Evolutionary conservation across 2,888 invertebrate genomes (phyloP).

Genomic region (Sialis lutaria): DNA sequence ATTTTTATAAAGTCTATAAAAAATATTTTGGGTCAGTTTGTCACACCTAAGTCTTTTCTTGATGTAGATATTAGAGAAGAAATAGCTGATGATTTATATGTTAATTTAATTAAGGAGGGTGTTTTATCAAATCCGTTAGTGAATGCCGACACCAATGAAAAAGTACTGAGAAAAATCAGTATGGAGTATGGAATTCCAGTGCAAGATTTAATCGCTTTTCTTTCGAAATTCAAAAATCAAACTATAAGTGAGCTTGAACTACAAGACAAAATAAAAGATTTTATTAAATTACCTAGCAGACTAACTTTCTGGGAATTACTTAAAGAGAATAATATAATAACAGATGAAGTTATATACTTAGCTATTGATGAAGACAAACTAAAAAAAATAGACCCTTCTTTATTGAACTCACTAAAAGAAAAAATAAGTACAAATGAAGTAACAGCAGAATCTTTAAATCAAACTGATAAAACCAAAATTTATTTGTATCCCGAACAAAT

Average conservation of each 20-base stretch:
- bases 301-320: conserved; percentile 10
- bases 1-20: conserved; percentile 9
- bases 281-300: conserved; percentile 7
- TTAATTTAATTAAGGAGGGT: conserved; percentile 3
- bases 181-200: conserved; percentile 3
- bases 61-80: conserved; percentile 6
- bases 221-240: neutral
- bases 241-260: conserved; percentile 4
- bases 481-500: neutral
- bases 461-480: neutral
- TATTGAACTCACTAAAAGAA: conserved; percentile 2
- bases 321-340: conserved; percentile 6
- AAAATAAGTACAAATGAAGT: conserved; percentile 1
- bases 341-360: conserved; percentile 9
- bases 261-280: conserved; percentile 4
- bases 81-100: conserved; percentile 7
- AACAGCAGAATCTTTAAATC: neutral
- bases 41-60: conserved; percentile 7
- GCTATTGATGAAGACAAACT: conserved; percentile 8
- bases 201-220: neutral
- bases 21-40: conserved; percentile 9
- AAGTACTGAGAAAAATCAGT: conserved; percentile 4
- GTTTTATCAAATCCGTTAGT: conserved; percentile 2
- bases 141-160: neutral
- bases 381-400: conserved; percentile 6